These are phyloP conservation scores for Champsocephalus gunnari DNA, from an alignment of 2,797 vertebrate genomes.

Conservation along the genomic window DNA sequence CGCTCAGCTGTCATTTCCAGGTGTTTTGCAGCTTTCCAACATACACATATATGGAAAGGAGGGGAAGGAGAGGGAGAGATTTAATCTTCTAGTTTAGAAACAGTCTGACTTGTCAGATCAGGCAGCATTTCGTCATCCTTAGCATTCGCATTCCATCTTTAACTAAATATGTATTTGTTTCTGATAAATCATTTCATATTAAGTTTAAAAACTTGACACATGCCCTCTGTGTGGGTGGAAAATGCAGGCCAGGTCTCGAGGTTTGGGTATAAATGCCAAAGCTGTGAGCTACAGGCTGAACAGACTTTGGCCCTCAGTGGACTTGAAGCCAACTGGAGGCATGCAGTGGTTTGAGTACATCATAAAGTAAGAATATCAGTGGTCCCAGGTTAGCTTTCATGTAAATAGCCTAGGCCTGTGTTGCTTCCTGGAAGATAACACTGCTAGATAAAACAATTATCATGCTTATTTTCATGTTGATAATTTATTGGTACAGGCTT, in stretches of 20 bases:
- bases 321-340: slow-evolving; percentile 58
- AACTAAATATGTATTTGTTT: neutral
- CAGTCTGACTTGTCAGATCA: slow-evolving; percentile 12
- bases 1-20: slow-evolving; percentile 57
- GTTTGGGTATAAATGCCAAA: slow-evolving; percentile 51
- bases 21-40: slow-evolving; percentile 58
- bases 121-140: neutral
- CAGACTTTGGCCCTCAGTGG: slow-evolving; percentile 52
- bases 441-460: neutral
- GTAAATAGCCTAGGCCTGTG: neutral
- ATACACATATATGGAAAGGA: neutral
- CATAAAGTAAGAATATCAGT: too few species aligned
- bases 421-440: neutral
- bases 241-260: slow-evolving; percentile 20
- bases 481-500: neutral
- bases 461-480: neutral
- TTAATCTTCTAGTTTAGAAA: neutral
- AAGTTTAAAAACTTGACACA: neutral
- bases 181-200: neutral
- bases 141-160: neutral
- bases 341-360: slow-evolving; percentile 41
- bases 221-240: neutral
- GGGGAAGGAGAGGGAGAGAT: neutral
- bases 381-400: neutral
- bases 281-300: slow-evolving; percentile 32